Base-by-base conservation (phyloP, 2,113 vertebrate genomes). In the Zeus faber region DNA sequence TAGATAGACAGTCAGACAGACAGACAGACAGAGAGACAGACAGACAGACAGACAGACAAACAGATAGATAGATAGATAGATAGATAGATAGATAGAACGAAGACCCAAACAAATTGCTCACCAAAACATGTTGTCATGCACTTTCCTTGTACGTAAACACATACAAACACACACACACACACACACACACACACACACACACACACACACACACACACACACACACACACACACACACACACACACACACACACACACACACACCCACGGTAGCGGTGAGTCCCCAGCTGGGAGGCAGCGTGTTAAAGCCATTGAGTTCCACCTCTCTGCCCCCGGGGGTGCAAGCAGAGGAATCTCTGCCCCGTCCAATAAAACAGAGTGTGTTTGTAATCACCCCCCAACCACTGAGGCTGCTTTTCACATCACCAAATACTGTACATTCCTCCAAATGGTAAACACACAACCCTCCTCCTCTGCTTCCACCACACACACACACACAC, bases 351-450 rank as follows among this genome's bases (percentile, higher is more conserved):
- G 61, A 64, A 58, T 69, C 70, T 73, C 54, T 47, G 63, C 41
- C 37, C 52, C 58, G 63, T 77, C 67, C 76, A 72, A 70, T 84
- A 74, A 84, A 80, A 71, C 63, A 65, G 53, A 72, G 64, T 65
- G 54, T 85, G 70, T 83, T 83, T 88, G 81, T 85, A 53, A 31
- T 57, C 69, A 76, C 67, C 74, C 50, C 75, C 29, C 33, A 65
- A 72, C 75, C 72, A 56, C 77, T 65, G 64, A 79, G 44, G 43
- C 77, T 80, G 64, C 75, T 80, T 83, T 79, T 85, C 76, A 87
- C 84, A 78, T 80, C 22, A 82, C 78, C 68, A 80, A 85, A 83
- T 81, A 86, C 76, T 83, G 80, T 82, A 83, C 81, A 88, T 86
- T 86, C 85, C 85, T 83, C 41, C 58, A 64, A 70, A 85, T 77